A percentile compares a stretch with the other conserved stretches of the same genome.
phyloP scores from a whole-genome alignment of 2,797 vertebrate genomes.

The Coranthus polyacanthus region DNA sequence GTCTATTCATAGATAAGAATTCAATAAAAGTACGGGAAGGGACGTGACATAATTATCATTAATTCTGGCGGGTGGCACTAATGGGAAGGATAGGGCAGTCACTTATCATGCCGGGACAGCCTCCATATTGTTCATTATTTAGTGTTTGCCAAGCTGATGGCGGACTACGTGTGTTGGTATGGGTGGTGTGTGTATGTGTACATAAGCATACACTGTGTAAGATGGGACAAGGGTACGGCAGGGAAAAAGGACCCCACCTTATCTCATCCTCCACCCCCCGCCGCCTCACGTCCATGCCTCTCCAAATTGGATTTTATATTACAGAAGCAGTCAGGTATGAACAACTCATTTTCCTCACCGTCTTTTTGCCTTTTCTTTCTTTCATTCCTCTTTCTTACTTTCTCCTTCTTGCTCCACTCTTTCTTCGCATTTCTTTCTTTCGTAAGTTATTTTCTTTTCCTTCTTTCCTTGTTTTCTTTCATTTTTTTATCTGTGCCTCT shows the following conservation, averaged over 20 bases:
- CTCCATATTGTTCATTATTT: conserved; percentile 94
- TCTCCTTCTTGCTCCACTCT: conserved; percentile 27
- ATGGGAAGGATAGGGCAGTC: conserved; percentile 85
- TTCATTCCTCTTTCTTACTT: conserved; percentile 52
- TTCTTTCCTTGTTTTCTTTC: background rate
- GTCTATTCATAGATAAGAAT: conserved; percentile 91
- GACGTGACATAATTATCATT: conserved; percentile 95
- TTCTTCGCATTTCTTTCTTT: conserved; percentile 22
- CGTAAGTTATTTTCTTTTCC: background rate
- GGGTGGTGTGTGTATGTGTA: conserved; percentile 43
- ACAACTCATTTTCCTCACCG: conserved; percentile 91
- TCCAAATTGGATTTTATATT: conserved; percentile 98
- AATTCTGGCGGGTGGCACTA: conserved; percentile 90
- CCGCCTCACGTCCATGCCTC: conserved; percentile 77
- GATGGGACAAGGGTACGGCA: conserved; percentile 74
- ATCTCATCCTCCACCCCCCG: conserved; percentile 65
- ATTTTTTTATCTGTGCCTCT: background rate
- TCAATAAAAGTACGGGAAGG: conserved; percentile 88
- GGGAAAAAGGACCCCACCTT: conserved; percentile 89
- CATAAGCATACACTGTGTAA: conserved; percentile 56
- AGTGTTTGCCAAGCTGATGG: conserved; percentile 97
- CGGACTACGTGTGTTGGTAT: conserved; percentile 45
- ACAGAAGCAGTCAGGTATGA: conserved; percentile 93
- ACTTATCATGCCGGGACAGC: conserved; percentile 94
- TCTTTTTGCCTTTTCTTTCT: conserved; percentile 64